Evolutionary conservation across 1,140 invertebrate genomes (phyloP).

Genomic region (Halyomorpha halys): DNA sequence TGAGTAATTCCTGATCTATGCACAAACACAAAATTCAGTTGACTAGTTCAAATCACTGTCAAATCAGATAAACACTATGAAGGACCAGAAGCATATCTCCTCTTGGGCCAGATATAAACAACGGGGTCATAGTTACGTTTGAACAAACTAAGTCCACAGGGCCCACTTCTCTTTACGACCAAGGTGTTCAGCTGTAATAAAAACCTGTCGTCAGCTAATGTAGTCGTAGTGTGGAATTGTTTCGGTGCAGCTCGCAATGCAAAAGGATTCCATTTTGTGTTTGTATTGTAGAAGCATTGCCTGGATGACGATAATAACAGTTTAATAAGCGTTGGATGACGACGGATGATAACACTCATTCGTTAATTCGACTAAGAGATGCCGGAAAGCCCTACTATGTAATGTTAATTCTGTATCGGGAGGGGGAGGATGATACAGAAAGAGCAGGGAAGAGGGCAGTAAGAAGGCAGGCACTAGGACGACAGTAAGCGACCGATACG

Average conservation of each 20-base stretch:
- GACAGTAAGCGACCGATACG: constrained; percentile 3
- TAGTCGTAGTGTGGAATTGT: constrained; percentile 29
- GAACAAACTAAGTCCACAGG: constrained; percentile 17
- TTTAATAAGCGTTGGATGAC: constrained; percentile 6
- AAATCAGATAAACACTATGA: constrained; percentile 20
- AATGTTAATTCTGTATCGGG: neutral
- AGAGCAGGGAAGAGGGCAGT: neutral
- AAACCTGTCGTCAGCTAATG: constrained; percentile 39
- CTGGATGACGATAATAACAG: constrained; percentile 2
- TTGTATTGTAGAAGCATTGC: constrained; percentile 19
- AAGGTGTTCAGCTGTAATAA: constrained; percentile 32
- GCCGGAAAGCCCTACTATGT: neutral
- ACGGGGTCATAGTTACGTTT: neutral
- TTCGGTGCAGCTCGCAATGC: constrained; percentile 19
- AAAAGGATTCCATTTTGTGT: constrained; percentile 20
- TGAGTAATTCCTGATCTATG: constrained; percentile 6
- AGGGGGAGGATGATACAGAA: constrained; percentile 8
- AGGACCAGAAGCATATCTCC: constrained; percentile 26
- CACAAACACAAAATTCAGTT: neutral
- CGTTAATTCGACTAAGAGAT: neutral
- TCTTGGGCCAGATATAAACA: constrained; percentile 19
- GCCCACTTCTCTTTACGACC: constrained; percentile 32
- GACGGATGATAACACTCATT: constrained; percentile 6
- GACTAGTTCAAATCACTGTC: constrained; percentile 2
- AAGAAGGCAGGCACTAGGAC: neutral